These are phyloP conservation scores for Botrylloides violaceus DNA, from an alignment of 23 tunicate genomes.

Conservation along the genomic window DNA sequence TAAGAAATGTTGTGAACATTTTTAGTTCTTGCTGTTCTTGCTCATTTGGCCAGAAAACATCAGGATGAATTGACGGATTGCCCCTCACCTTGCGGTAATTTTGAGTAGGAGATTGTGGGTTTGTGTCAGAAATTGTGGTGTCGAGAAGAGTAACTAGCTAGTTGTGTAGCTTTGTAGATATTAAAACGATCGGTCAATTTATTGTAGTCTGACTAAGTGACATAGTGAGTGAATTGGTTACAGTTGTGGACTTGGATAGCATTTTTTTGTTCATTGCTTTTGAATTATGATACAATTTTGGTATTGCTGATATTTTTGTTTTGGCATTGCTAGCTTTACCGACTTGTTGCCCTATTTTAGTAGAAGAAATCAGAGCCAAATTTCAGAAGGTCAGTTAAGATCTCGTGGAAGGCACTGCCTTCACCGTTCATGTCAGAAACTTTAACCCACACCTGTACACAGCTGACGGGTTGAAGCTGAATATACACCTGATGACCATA, in stretches of 20 bases:
- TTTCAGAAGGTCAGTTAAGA: not conserved
- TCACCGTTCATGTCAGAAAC: not conserved
- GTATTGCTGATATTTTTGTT: not conserved
- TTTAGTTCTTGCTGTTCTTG: not conserved
- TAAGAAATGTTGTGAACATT: not conserved
- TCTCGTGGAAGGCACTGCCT: not conserved
- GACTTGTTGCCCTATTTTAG: not conserved
- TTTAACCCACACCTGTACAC: not conserved
- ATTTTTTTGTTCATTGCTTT: no score
- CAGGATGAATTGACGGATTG: not conserved
- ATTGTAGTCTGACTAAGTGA: no score
- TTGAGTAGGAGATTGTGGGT: constrained; percentile 3
- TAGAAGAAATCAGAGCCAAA: not conserved
- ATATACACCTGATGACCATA: not conserved
- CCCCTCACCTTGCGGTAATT: not conserved
- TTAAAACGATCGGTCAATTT: no score
- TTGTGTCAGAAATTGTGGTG: no score
- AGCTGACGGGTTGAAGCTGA: not conserved
- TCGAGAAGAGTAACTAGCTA: no score
- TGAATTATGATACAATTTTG: no score
- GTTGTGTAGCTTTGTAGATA: no score
- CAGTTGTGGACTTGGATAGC: no score
- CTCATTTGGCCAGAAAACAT: not conserved
- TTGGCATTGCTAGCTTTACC: no score
- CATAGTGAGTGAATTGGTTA: no score